Evolutionary conservation across 2,888 invertebrate genomes (phyloP), one percentile per base, ranked within the genome.

Genomic region (Labia minor): DNA sequence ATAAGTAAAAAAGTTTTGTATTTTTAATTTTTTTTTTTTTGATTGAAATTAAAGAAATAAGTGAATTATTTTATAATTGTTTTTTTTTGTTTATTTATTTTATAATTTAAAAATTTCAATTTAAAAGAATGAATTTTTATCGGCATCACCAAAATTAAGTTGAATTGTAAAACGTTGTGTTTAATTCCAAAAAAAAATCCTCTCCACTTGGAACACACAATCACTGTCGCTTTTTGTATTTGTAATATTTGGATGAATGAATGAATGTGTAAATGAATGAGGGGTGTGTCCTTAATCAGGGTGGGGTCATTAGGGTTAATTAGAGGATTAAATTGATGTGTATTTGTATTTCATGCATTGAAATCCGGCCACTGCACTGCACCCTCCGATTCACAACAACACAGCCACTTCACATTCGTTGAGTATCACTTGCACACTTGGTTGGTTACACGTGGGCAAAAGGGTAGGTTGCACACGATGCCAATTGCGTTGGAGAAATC

Each of bases 331-430:
- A 14, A 49, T 4, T 8, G 16, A 49, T 49, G 49, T 49, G 49
- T 49, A 49, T 49, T 16, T 49, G 49, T 49, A 4, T 4, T 8
- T 49, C 49, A 49, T 49, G 49, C 49, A 49, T 49, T 49, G n/a
- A 49, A 49, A n/a, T n/a, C 14, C n/a, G 49, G 49, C 49, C 49
- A 49, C 49, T 49, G 49, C 49, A 49, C 49, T 49, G 49, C 49
- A 49, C 16, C 49, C 49, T 49, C 49, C n/a, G 49, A 49, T 49
- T 49, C 49, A 49, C 49, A 49, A 49, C 49, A 49, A 49, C 49
- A 49, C 49, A 49, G 16, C 16, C 49, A 49, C 49, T 49, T 49
- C 49, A 49, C 49, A 49, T 14, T 49, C 49, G 49, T 49, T 49
- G 49, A 8, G 2, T 4, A 49, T 49, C 49, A 49, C 49, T 49